These are phyloP conservation scores for Scolopax bukidnonensis DNA, from an alignment of 2,797 vertebrate genomes.

Conservation along the genomic window DNA sequence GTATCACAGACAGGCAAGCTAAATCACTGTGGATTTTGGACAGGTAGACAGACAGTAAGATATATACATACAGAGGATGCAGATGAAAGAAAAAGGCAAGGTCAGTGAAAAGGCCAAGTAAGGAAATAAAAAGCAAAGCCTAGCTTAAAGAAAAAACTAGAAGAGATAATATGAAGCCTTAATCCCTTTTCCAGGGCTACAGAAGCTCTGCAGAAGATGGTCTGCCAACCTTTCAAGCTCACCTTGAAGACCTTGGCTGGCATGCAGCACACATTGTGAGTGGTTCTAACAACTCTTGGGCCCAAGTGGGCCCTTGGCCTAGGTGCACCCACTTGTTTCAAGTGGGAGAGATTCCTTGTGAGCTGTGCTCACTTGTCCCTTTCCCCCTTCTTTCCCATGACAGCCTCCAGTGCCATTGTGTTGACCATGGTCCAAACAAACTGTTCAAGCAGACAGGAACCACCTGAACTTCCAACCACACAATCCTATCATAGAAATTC, in stretches of 20 bases:
- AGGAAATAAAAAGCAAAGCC: neutral
- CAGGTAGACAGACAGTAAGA: neutral
- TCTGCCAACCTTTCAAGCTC: neutral
- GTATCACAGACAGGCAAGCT: neutral
- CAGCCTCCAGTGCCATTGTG: neutral
- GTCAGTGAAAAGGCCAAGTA: neutral
- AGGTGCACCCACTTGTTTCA: neutral
- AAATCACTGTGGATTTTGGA: neutral
- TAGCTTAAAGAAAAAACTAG: neutral
- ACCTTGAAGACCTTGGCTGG: neutral
- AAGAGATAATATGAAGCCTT: neutral
- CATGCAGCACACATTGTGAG: neutral
- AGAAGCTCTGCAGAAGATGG: neutral
- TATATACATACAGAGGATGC: neutral
- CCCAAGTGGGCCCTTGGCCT: neutral
- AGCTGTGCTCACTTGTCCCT: neutral
- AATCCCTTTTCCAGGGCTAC: neutral
- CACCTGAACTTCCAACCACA: neutral
- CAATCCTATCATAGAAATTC: neutral
- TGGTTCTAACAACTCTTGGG: neutral
- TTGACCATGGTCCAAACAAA: neutral
- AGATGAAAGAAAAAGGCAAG: neutral
- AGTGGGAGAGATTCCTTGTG: neutral
- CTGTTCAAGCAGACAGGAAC: neutral
- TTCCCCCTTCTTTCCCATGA: neutral